These are phyloP conservation scores for Flexamia atlantica DNA, from an alignment of 2,888 invertebrate genomes.

Conservation along the genomic window DNA sequence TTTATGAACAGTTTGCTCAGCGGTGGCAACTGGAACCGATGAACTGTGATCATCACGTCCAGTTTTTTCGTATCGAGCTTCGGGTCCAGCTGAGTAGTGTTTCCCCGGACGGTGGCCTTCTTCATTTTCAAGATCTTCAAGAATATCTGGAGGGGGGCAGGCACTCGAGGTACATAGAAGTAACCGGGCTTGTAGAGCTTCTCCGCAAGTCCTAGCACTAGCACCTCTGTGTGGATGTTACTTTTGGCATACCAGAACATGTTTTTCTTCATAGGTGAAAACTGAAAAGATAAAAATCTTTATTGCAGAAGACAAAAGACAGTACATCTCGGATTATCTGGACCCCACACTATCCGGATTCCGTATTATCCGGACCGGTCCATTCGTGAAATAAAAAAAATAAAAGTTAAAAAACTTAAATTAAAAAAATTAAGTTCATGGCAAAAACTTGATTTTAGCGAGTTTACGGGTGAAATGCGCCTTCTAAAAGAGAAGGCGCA, in stretches of 20 bases:
- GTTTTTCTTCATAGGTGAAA: neutral
- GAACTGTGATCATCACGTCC: neutral
- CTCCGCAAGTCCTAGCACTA: neutral
- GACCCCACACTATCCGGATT: too few relatives aligned
- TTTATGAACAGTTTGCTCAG: neutral
- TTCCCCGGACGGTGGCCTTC: neutral
- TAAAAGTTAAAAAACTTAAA: too few relatives aligned
- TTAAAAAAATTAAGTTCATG: too few relatives aligned
- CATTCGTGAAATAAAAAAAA: too few relatives aligned
- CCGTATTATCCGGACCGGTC: too few relatives aligned
- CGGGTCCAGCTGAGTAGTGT: neutral
- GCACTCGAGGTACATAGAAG: neutral
- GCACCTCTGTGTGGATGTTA: neutral
- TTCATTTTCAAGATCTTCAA: neutral
- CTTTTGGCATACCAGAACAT: neutral
- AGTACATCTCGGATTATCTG: too few relatives aligned
- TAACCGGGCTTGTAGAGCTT: neutral
- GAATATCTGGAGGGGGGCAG: neutral
- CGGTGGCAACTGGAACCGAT: neutral
- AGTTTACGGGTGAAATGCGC: too few relatives aligned
- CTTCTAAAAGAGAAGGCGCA: too few relatives aligned
- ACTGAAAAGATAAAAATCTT: too few relatives aligned
- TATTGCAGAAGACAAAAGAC: too few relatives aligned
- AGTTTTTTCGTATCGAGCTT: neutral
- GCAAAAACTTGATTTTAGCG: too few relatives aligned